A percentile compares a stretch with the other conserved stretches of the same genome.
These are phyloP conservation scores for Microcebus jonahi DNA, from an alignment of 2,113 vertebrate species.

Conservation along the genomic window DNA sequence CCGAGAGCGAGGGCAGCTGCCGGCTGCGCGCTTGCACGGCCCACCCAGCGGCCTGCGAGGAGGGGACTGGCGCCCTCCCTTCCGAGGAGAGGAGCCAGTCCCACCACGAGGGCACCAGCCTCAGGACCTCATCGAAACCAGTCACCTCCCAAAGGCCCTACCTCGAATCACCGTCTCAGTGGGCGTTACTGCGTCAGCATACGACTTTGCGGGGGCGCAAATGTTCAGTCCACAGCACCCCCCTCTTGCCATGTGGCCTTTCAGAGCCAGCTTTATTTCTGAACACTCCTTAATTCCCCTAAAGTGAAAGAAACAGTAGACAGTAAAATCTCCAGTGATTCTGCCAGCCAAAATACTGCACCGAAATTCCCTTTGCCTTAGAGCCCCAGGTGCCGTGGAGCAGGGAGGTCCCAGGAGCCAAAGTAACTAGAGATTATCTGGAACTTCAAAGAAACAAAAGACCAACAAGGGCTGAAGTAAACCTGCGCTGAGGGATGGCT, in stretches of 20 bases:
- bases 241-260: neutral
- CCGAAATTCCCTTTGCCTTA: neutral
- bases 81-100: neutral
- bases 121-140: neutral
- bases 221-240: neutral
- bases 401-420: neutral
- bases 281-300: neutral
- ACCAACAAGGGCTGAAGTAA: neutral
- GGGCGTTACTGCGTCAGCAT: neutral
- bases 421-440: neutral
- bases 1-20: neutral
- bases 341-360: neutral
- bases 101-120: too few relatives aligned
- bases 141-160: neutral
- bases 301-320: neutral
- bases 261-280: neutral
- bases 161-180: neutral
- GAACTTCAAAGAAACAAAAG: neutral
- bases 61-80: too few relatives aligned
- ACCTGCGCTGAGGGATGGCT: accelerated
- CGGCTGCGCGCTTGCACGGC: neutral
- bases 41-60: too few relatives aligned
- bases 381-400: neutral
- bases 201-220: neutral
- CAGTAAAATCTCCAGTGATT: neutral